Evolutionary conservation across 2,888 invertebrate species (phyloP), one percentile per base, ranked within the genome.

Genomic region (Calameuta idolon): DNA sequence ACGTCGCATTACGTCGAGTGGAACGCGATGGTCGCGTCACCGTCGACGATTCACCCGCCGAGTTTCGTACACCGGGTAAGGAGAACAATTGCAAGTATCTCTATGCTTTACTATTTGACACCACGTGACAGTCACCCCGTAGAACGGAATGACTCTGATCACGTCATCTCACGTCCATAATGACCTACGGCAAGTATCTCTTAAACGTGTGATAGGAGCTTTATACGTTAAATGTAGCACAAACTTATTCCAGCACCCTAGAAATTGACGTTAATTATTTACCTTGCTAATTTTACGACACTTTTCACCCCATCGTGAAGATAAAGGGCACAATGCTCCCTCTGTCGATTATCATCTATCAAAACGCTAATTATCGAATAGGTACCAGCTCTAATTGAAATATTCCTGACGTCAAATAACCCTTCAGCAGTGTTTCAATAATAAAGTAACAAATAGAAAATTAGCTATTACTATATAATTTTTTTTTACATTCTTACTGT

Each of bases 1-100:
- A 97, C 88, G 95, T 99, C 69, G 94, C 96, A 15, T 92, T 99
- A 81, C 94, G 97, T 78, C 94, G 98, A 76, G 96, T 95, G 80
- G 97, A 96, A 3, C 94, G 96, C 84, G 96, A 96, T 79, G 97
- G 98, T 9, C 94, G 96, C 84, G 96, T 98, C 76, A 96, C 96
- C n/a, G 97, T 98, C 1, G 98, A 98, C 90, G 96, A 96, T 1
- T 95, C 95, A 75, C 95, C 96, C 87, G 96, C 96, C n/a, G 97
- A 98, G 88, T 98, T 98, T 88, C 96, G 96, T 81, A 96, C 97
- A 23, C 96, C 96, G 84, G 97, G 97, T 95, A 90, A 89, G 85
- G 31, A 34, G 55, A 77, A 74, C 33, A 78, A 77, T 80, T 37
- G 55, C 23, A 55, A 55, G 2, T 55, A 55, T 55, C 55, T 23